Conservation (phyloP, 2,888 invertebrate genomes). For the Rhodophaea formosa region DNA sequence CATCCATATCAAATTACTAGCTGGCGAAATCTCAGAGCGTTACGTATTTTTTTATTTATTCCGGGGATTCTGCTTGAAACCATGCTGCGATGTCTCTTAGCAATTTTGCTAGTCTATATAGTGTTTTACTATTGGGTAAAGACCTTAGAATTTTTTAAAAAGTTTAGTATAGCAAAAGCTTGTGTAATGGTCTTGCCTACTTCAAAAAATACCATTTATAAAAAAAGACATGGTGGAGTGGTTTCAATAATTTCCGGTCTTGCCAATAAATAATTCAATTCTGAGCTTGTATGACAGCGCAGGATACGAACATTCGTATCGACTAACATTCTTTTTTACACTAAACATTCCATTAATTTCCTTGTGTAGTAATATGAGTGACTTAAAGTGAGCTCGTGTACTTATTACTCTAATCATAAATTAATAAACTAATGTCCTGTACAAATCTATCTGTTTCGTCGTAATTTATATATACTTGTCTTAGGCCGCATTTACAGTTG, state of each 20-base stretch:
- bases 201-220: background rate
- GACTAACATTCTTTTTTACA: constrained; percentile 51
- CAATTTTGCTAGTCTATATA: no score
- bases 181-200: no score
- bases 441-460: constrained; percentile 45
- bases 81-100: background rate
- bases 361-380: constrained; percentile 57
- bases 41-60: constrained; percentile 16
- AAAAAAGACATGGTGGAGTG: constrained; percentile 15
- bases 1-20: background rate
- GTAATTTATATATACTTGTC: constrained; percentile 23
- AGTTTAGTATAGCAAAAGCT: no score
- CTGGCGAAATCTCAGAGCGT: constrained; percentile 6
- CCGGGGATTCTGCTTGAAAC: background rate
- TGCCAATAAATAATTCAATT: constrained; percentile 24
- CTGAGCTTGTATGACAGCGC: constrained; percentile 20
- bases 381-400: constrained; percentile 79
- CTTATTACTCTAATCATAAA: constrained; percentile 54
- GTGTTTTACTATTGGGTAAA: no score
- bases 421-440: constrained; percentile 39
- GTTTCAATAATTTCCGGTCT: constrained; percentile 23
- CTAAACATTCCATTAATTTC: constrained; percentile 70
- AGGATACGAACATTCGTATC: constrained; percentile 24
- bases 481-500: constrained; percentile 21
- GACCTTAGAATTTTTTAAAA: no score